Percentiles rank a stretch among this genome's conserved stretches.
Evolutionary conservation across 2,797 vertebrate species (phyloP).

Genomic region (Pterois miles): DNA sequence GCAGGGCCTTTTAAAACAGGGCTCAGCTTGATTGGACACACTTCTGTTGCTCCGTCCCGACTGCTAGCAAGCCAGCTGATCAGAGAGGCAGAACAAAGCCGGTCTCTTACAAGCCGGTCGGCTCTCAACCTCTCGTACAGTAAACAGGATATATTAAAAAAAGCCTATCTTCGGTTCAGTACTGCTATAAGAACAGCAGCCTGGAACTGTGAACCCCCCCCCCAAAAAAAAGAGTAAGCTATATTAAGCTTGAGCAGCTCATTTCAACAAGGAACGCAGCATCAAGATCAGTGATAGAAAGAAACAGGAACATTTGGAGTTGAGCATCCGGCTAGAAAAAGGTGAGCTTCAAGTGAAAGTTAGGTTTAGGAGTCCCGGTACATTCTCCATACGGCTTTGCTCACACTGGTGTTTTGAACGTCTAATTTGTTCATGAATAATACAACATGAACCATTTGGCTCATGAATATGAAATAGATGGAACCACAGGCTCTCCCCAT

Average conservation of each 20-base stretch:
- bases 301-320: conserved; percentile 11
- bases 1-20: conserved; percentile 76
- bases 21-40: conserved; percentile 81
- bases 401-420: conserved; percentile 75
- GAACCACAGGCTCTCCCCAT: conserved; percentile 76
- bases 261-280: conserved; percentile 13
- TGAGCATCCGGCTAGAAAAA: neutral
- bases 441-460: conserved; percentile 82
- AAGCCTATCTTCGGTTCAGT: conserved; percentile 1
- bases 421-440: conserved; percentile 84
- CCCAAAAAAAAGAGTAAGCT: neutral
- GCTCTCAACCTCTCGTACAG: conserved; percentile 53
- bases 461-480: conserved; percentile 82
- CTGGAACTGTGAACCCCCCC: neutral
- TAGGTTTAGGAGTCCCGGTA: conserved; percentile 53
- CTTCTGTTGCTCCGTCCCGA: conserved; percentile 71
- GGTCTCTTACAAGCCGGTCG: conserved; percentile 59
- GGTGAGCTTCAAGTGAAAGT: conserved; percentile 47
- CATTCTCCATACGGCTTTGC: conserved; percentile 46
- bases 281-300: conserved; percentile 26
- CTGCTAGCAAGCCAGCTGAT: conserved; percentile 76
- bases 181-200: conserved; percentile 3
- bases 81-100: conserved; percentile 74
- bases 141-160: conserved; percentile 40
- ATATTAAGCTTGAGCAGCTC: conserved; percentile 12